phyloP scores from a whole-genome alignment of 2,113 vertebrate genomes.

The Dicaeum eximium region DNA sequence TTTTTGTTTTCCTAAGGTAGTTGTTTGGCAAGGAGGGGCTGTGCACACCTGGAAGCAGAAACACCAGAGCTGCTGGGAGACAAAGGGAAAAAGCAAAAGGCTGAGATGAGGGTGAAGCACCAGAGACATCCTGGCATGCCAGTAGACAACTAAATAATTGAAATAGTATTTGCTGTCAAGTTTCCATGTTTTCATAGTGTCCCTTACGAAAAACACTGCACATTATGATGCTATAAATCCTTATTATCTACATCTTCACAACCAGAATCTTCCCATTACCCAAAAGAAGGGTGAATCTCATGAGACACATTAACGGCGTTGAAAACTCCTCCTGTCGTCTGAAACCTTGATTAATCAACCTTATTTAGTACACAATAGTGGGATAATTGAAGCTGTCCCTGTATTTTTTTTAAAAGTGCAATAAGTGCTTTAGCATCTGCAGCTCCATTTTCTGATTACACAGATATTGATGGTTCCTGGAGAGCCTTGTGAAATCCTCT shows the following conservation, averaged over 20 bases:
- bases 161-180: not conserved
- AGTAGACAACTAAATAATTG: not conserved
- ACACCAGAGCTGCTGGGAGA: not conserved
- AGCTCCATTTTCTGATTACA: not conserved
- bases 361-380: slow-evolving; percentile 2
- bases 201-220: not conserved
- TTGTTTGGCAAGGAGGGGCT: not conserved
- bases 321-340: slow-evolving; percentile 42
- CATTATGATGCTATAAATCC: slow-evolving; percentile 35
- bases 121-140: not conserved
- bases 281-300: slow-evolving; percentile 15
- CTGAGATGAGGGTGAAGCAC: not conserved
- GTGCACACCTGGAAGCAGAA: not conserved
- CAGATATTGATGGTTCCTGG: not conserved
- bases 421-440: not conserved
- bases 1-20: not conserved
- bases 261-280: slow-evolving; percentile 41
- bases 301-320: not conserved
- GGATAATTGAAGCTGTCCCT: slow-evolving; percentile 18
- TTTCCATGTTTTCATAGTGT: not conserved
- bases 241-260: not conserved
- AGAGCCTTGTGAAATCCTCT: not conserved
- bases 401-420: not conserved
- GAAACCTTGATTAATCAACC: slow-evolving; percentile 46
- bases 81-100: not conserved